Base-by-base conservation (phyloP, 2,888 invertebrate species). In the Lasioglossum figueresi region DNA sequence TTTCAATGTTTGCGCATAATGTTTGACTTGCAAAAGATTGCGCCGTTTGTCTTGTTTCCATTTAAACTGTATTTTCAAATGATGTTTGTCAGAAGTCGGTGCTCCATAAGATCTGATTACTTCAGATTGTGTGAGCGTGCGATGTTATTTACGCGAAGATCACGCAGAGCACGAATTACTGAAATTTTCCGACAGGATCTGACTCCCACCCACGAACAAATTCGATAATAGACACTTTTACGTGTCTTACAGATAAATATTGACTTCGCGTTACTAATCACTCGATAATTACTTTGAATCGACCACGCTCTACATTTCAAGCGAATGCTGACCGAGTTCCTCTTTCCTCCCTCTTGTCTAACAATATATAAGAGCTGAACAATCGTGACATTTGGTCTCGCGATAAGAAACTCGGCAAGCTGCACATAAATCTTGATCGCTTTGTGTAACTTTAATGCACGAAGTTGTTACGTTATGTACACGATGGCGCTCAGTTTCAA, bases 131-230 rank as follows among this genome's bases (percentile, higher is more conserved):
- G 75, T 66, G 71, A 79, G 84, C 37, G 45, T 45, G 23, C 19
- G 43, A 83, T 83, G 66, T 84, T 84, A 78, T 84, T 83, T 83
- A 48, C 66, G n/a, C 23, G 52, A 63, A 63, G 48, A 52, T 63
- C 27, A 27, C 72, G 56, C n/a, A 4, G n/a, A 72, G 14, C n/a
- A 34, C 4, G 34, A n/a, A 70, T 59, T 76, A 77, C 76, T 59
- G 27, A 76, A 74, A 76, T 71, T 74, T 84, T 79, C 76, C 71
- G 66, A 52, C 43, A 23, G 14, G 16, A 76, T 79, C 76, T 27
- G 48, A 27, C n/a, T 77, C 10, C 3, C 12, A 14, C n/a, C 40
- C 59, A 19, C 4, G 66, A 79, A 79, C 23, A 73, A 80, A 68
- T 43, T 10, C 4, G 68, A 79, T 74, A 70, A 48, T 6, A 31